phyloP scores from a whole-genome alignment of 2,797 vertebrate genomes.

The Apogon talboti region DNA sequence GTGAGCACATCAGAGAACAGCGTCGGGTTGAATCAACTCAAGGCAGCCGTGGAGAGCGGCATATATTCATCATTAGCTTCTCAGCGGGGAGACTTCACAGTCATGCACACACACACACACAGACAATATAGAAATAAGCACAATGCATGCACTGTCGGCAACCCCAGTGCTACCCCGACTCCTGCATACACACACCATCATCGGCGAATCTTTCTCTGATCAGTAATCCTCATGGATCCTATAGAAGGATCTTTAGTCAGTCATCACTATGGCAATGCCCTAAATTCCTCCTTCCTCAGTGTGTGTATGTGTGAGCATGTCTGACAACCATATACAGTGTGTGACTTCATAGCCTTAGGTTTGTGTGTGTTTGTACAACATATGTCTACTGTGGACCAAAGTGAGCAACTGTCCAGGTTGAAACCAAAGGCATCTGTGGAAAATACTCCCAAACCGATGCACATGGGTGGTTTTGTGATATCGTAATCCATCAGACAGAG shows the following conservation, averaged over 20 bases:
- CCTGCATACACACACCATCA: slow-evolving; percentile 25
- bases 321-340: neutral
- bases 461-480: too few species aligned
- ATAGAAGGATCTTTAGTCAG: slow-evolving; percentile 43
- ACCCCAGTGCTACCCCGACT: neutral
- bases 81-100: slow-evolving; percentile 13
- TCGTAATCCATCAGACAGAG: too few species aligned
- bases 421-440: too few species aligned
- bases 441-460: too few species aligned
- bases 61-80: slow-evolving; percentile 49
- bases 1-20: slow-evolving; percentile 55
- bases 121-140: slow-evolving; percentile 12
- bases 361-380: neutral
- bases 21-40: slow-evolving; percentile 53
- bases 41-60: slow-evolving; percentile 35
- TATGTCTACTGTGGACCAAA: neutral
- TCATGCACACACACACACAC: slow-evolving; percentile 7
- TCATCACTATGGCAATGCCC: slow-evolving; percentile 71
- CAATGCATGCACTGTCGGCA: neutral
- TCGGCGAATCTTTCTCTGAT: slow-evolving; percentile 33
- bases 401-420: neutral
- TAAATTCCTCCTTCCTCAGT: slow-evolving; percentile 53
- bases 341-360: neutral
- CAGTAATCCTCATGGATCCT: slow-evolving; percentile 39
- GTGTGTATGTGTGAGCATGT: neutral